phyloP scores from a whole-genome alignment of 1,140 invertebrate species.

The Calephelis virginiensis region DNA sequence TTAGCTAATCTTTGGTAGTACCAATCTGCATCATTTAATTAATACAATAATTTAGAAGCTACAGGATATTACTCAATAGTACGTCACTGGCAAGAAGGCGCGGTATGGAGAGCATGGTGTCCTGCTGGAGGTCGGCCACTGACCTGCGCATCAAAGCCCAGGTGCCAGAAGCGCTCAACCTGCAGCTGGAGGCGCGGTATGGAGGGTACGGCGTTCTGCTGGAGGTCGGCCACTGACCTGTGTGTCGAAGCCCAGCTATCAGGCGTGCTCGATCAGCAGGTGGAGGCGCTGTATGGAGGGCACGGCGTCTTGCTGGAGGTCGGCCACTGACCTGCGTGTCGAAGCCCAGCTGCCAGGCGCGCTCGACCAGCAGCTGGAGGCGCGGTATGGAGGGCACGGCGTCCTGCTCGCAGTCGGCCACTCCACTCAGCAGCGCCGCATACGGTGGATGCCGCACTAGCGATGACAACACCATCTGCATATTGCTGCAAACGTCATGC shows the following conservation, averaged over 20 bases:
- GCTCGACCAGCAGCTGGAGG: slow-evolving; percentile 90
- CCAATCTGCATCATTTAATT: too few species aligned
- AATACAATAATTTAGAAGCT: too few species aligned
- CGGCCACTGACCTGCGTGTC: slow-evolving; percentile 85
- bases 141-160: slow-evolving; percentile 90
- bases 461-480: slow-evolving; percentile 93
- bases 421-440: slow-evolving; percentile 80
- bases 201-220: slow-evolving; percentile 82
- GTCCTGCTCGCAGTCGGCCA: slow-evolving; percentile 32
- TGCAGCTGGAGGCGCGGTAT: slow-evolving; percentile 90
- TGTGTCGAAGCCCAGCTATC: slow-evolving; percentile 92
- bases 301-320: slow-evolving; percentile 61
- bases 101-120: slow-evolving; percentile 87
- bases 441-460: slow-evolving; percentile 87
- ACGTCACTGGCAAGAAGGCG: slow-evolving; percentile 67
- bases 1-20: too few species aligned
- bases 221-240: slow-evolving; percentile 73
- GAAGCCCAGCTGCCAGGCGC: slow-evolving; percentile 93
- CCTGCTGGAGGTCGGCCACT: slow-evolving; percentile 31
- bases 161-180: slow-evolving; percentile 91
- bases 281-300: slow-evolving; percentile 92
- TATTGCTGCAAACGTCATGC: slow-evolving; percentile 81
- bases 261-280: slow-evolving; percentile 90
- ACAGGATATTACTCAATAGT: too few species aligned
- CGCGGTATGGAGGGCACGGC: slow-evolving; percentile 89